These are phyloP conservation scores for Allophyes oxyacanthae DNA, from an alignment of 2,888 invertebrate genomes.

Conservation along the genomic window DNA sequence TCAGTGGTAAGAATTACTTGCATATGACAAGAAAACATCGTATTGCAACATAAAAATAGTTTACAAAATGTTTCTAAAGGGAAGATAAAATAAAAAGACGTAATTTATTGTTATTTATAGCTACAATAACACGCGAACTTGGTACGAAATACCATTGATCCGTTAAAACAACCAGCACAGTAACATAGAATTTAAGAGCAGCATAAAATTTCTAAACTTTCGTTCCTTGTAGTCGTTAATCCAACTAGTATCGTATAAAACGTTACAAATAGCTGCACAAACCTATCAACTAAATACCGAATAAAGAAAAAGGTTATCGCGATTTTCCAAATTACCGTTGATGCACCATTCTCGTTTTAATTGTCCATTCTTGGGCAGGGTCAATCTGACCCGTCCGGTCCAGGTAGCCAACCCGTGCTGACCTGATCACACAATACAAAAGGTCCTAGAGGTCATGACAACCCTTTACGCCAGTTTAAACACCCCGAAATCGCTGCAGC, in stretches of 20 bases:
- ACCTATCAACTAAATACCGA: conserved; percentile 65
- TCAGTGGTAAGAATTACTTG: too few species aligned
- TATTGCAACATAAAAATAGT: background rate
- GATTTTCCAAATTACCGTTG: conserved; percentile 82
- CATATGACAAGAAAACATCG: background rate
- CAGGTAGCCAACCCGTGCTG: conserved; percentile 87
- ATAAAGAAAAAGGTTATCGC: conserved; percentile 81
- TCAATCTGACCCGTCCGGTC: conserved; percentile 71
- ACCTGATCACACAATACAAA: conserved; percentile 70
- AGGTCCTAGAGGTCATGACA: conserved; percentile 83
- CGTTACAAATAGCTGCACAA: conserved; percentile 70
- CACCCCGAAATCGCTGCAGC: conserved; percentile 86
- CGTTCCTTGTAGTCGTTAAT: conserved; percentile 44
- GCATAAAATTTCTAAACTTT: conserved; percentile 38
- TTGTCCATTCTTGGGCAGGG: conserved; percentile 80
- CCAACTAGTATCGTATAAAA: conserved; percentile 54
- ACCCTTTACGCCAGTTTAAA: conserved; percentile 86
- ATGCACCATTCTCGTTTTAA: conserved; percentile 85
- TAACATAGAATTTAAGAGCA: conserved; percentile 24
- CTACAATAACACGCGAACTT: conserved; percentile 14
- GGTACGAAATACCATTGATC: conserved; percentile 6
- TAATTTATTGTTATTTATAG: conserved; percentile 17
- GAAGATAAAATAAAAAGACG: conserved; percentile 8
- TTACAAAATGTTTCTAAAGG: background rate
- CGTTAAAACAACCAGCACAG: conserved; percentile 9